Base-by-base conservation (phyloP, 2,113 vertebrate species). In the Phalacrocorax carbo region DNA sequence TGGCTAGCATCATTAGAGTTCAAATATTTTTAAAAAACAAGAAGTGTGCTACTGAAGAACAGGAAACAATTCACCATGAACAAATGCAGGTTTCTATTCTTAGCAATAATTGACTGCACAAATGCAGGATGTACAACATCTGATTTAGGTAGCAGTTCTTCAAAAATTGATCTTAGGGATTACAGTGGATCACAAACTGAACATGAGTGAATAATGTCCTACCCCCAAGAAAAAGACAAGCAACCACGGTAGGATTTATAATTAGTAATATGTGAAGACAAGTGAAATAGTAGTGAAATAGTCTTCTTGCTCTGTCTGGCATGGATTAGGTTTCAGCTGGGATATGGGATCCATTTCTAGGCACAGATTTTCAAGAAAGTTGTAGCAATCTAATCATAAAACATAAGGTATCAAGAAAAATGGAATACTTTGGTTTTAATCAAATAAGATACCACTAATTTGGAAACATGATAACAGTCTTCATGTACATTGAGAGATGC, bases 81-180 rank as follows among this genome's bases (percentile, higher is more conserved):
- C 78, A 91, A 91, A 96, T 49, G 15, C n/a, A 76, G 9, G 23
- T 62, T 96, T 58, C 72, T 93, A 84, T 55, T 95, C 69, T 84
- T 68, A 91, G 73, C 65, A 79, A 55, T 79, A 96, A 71, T 30
- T 87, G 55, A 70, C 62, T 88, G 76, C 55, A 79, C 9, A 79
- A 94, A 89, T 40, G 52, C 34, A 61, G 64, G 40, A 78, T 61
- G n/a, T 49, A 61, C 23, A 84, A 58, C 30, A 82, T 78, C 77
- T 64, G 42, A 82, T 72, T 93, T 79, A 65, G 36, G 68, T 34
- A 79, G 52, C 32, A 72, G 38, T 71, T 68, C 48, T 69, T 85
- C 19, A 76, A 48, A 91, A 89, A 69, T 10, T 38, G 26, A 75
- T 87, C 30, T 79, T 76, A 57, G 34, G 44, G 44, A 64, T 94